Conservation (phyloP, 2,797 vertebrate genomes). For the Melanotaenia parkinsoni region DNA sequence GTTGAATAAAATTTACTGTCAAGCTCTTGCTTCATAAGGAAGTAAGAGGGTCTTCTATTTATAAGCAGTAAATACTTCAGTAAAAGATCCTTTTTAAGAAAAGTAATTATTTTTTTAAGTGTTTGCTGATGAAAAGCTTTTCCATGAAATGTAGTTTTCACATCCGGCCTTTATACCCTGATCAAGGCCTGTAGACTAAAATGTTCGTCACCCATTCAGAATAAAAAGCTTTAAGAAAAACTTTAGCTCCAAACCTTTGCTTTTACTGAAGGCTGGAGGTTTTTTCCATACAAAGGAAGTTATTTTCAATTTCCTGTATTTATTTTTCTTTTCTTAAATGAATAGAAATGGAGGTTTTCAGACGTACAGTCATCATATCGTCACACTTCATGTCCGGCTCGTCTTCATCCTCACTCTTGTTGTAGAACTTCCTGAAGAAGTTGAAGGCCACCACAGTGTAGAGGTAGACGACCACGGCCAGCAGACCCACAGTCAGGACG, state of each 20-base stretch:
- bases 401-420: conserved; percentile 97
- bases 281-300: not conserved
- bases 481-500: conserved; percentile 94
- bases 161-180: not conserved
- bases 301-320: conserved; percentile 27
- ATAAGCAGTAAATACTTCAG: not conserved
- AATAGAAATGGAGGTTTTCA: not conserved
- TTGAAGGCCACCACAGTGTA: conserved; percentile 99
- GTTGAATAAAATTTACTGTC: not conserved
- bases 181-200: conserved; percentile 20
- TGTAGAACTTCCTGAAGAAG: conserved; percentile 99
- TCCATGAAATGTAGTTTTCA: not conserved
- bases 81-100: not conserved
- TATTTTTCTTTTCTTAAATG: not conserved
- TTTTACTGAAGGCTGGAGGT: conserved; percentile 2
- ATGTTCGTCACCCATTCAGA: not conserved
- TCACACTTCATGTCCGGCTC: conserved; percentile 99
- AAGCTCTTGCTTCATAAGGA: not conserved
- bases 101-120: not conserved
- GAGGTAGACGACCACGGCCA: conserved; percentile 98
- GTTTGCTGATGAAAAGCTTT: conserved; percentile 4
- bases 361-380: conserved; percentile 97
- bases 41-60: not conserved
- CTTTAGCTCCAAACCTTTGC: conserved; percentile 6
- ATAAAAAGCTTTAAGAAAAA: conserved; percentile 9